Percentiles rank a stretch among this genome's conserved stretches.
These are phyloP conservation scores for Noctua janthe DNA, from an alignment of 2,888 invertebrate genomes.

Conservation along the genomic window DNA sequence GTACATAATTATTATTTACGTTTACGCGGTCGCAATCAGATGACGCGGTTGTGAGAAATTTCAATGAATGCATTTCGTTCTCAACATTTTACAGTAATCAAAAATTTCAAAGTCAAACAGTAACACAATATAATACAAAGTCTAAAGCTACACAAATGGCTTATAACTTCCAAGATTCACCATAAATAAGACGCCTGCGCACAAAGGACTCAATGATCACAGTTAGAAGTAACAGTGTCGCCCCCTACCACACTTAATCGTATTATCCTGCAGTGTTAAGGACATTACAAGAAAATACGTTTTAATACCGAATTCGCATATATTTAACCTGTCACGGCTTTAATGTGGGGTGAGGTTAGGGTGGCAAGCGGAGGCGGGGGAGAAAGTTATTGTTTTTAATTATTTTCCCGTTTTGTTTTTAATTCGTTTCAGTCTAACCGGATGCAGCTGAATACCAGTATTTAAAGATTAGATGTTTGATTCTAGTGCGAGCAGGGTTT, in stretches of 20 bases:
- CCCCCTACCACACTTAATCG: constrained; percentile 49
- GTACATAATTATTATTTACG: too few species aligned
- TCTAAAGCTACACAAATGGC: not conserved
- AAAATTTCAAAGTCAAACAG: not conserved
- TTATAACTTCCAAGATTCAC: not conserved
- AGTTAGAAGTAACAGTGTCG: constrained; percentile 24
- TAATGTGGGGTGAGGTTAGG: constrained; percentile 22
- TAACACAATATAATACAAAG: not conserved
- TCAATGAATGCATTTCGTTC: too few species aligned
- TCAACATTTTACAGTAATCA: too few species aligned
- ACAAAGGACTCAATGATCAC: constrained; percentile 41
- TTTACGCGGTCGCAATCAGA: too few species aligned
- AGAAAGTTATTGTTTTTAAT: constrained; percentile 10
- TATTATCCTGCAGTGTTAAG: constrained; percentile 59
- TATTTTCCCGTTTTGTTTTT: not conserved
- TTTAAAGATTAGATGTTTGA: too few species aligned
- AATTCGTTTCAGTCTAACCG: too few species aligned
- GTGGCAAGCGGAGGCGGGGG: constrained; percentile 25
- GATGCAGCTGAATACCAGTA: too few species aligned
- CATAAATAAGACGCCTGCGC: constrained; percentile 34
- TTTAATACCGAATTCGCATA: constrained; percentile 70
- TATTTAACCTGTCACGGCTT: constrained; percentile 70
- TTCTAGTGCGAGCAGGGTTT: too few species aligned
- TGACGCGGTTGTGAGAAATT: too few species aligned
- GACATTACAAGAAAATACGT: constrained; percentile 70